A percentile compares a stretch with the other conserved stretches of the same genome.
Conservation (phyloP, 2,113 vertebrate genomes). For the Isichthys henryi region DNA sequence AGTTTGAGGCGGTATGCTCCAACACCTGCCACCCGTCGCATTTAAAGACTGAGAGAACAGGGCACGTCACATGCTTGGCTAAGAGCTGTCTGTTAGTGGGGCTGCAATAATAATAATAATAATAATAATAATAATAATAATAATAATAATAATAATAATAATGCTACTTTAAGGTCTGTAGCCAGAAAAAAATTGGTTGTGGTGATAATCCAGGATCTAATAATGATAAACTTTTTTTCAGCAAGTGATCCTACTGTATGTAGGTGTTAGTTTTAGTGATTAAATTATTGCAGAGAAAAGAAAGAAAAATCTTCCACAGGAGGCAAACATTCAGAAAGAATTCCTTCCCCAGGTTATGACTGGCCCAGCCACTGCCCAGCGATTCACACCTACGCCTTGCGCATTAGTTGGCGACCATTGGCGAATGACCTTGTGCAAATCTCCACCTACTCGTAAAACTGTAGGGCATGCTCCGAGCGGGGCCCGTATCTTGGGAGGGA, state of each 20-base stretch:
- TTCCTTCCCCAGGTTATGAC: neutral
- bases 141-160: neutral
- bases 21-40: constrained; percentile 47
- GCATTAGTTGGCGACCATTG: neutral
- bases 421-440: neutral
- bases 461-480: neutral
- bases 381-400: neutral
- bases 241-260: neutral
- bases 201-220: neutral
- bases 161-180: neutral
- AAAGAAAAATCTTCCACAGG: neutral
- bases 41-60: constrained; percentile 28
- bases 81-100: neutral
- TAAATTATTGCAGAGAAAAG: neutral
- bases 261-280: neutral
- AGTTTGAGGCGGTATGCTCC: constrained; percentile 44
- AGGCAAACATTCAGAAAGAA: neutral
- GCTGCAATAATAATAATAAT: neutral
- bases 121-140: neutral
- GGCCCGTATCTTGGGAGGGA: neutral
- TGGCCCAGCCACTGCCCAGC: neutral
- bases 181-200: neutral
- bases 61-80: neutral
- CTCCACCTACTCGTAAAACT: neutral
- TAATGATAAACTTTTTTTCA: neutral